Base-by-base conservation (phyloP, 53 echinoderm and acorn worm genomes). In the Hippasteria phrygiana region DNA sequence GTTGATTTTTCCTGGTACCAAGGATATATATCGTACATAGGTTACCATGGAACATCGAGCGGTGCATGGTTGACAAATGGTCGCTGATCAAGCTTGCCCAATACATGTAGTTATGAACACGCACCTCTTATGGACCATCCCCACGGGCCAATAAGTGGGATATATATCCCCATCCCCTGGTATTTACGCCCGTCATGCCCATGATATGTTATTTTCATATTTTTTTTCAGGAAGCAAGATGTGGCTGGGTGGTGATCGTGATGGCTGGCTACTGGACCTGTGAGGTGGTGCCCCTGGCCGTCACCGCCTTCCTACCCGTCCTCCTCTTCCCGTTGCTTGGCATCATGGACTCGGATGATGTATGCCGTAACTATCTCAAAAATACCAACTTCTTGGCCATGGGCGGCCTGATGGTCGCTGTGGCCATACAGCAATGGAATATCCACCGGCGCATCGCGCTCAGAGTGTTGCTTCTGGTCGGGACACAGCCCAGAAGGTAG, bases 261-360 rank as follows among this genome's bases (percentile, higher is more conserved):
- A 98, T 98, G 93, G 98, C 98, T 1, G 92, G 82, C 8, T 98
- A 93, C 87, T 98, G 98, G 98, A 95, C 93, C 80, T 63, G 71
- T 3, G 98, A 98, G 63, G 88, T 94, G 39, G 59, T 98, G 40
- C 95, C 98, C 13, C 80, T 98, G n/a, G 98, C 98, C 22, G 93
- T 98, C 65, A 98, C 98, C 4, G 77, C 95, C 14, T 36, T 98
- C 67, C 91, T 99, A 4, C 99, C 99, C 17, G 91, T 99, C 50
- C 46, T 96, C 8, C 87, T 99, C 42, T 99, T 84, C 54, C 99
- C 99, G 0, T 73, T 96, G 5, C 90, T 99, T 1, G 99, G 99
- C 20, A 73, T 99, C 31, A 76, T 87, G 67, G 91, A 94, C 66
- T 93, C 96, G 0, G 90, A 93, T 45, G 95, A 96, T 7, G 99